These are phyloP conservation scores for Laspeyria flexula DNA, from an alignment of 2,888 invertebrate genomes.

Conservation along the genomic window DNA sequence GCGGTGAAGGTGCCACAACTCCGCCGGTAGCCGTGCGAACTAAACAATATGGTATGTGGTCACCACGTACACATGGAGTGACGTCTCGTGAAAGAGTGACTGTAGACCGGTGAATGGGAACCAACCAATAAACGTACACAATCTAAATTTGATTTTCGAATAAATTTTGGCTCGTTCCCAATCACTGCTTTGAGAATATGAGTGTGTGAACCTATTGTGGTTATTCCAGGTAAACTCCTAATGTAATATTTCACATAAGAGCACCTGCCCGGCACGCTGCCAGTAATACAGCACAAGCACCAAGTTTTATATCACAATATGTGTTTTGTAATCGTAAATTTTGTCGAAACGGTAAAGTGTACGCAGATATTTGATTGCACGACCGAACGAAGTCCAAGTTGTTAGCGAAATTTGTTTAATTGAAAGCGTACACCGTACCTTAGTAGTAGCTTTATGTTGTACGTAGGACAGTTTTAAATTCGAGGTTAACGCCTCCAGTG, in stretches of 20 bases:
- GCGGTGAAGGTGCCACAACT: conserved; percentile 98
- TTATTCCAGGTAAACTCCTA: conserved; percentile 79
- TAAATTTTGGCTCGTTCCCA: conserved; percentile 49
- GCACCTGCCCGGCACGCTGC: conserved; percentile 86
- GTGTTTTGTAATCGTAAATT: conserved; percentile 84
- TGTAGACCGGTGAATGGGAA: conserved; percentile 39
- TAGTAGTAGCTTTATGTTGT: conserved; percentile 85
- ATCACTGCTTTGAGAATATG: conserved; percentile 58
- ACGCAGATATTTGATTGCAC: conserved; percentile 52
- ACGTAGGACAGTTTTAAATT: conserved; percentile 73
- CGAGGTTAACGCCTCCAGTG: conserved; percentile 63
- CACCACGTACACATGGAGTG: conserved; percentile 36
- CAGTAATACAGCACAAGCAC: conserved; percentile 86
- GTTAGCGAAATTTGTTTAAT: conserved; percentile 29
- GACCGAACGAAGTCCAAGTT: conserved; percentile 26
- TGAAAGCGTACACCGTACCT: conserved; percentile 69
- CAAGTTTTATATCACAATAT: conserved; percentile 84
- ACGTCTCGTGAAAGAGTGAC: conserved; percentile 47
- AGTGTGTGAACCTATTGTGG: conserved; percentile 69
- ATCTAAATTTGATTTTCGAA: background rate
- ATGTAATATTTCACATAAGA: conserved; percentile 82
- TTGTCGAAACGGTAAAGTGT: conserved; percentile 81
- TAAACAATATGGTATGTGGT: conserved; percentile 97
- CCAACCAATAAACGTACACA: conserved; percentile 9
- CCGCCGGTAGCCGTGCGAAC: conserved; percentile 97